Percentiles rank a stretch among this genome's conserved stretches.
These are phyloP conservation scores for Silurus glanis DNA, from an alignment of 2,113 vertebrate genomes.

Conservation along the genomic window DNA sequence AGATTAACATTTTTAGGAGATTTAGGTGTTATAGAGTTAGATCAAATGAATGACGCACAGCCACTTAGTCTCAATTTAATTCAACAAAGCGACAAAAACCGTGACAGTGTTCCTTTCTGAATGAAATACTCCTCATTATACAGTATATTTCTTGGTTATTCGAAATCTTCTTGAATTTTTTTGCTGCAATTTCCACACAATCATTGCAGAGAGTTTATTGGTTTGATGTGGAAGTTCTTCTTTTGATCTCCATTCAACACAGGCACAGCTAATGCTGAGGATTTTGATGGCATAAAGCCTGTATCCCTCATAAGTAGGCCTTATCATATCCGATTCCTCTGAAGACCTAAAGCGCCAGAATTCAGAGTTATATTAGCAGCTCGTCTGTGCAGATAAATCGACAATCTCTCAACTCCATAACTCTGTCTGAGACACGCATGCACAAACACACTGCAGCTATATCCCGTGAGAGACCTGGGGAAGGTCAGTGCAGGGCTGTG, in stretches of 20 bases:
- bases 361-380: conserved; percentile 66
- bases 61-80: neutral
- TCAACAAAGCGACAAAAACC: neutral
- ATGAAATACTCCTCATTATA: neutral
- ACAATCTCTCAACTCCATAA: conserved; percentile 44
- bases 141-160: neutral
- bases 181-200: neutral
- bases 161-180: neutral
- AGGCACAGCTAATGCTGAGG: conserved; percentile 49
- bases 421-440: conserved; percentile 25
- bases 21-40: neutral
- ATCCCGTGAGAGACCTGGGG: conserved; percentile 46
- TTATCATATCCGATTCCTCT: conserved; percentile 66
- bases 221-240: neutral
- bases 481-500: conserved; percentile 59
- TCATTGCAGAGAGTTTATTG: neutral
- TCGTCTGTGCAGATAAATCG: conserved; percentile 63
- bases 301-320: conserved; percentile 59
- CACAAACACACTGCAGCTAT: conserved; percentile 25
- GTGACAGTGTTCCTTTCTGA: neutral
- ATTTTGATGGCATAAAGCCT: conserved; percentile 59
- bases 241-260: conserved; percentile 23
- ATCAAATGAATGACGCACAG: neutral
- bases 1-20: neutral
- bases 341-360: conserved; percentile 65